Evolutionary conservation across 2,797 vertebrate species (phyloP), one percentile per base, ranked within the genome.

Genomic region (Sebastes matsubarae): DNA sequence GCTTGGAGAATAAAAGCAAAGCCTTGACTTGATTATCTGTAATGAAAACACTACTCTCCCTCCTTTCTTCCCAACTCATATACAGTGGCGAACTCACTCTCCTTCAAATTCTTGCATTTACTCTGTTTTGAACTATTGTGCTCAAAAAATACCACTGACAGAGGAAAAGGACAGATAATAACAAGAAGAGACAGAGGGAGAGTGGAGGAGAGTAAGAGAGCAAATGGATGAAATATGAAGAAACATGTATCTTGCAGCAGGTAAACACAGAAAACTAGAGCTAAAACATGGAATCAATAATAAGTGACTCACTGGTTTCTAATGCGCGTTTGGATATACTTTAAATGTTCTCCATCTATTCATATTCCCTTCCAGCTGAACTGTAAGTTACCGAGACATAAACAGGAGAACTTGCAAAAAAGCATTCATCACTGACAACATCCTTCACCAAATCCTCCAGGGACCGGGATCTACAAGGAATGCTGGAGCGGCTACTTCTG

Each of bases 361-460:
- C 59, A 65, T 64, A 34, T 30, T 64, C 25, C 29, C 59, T 72
- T 38, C 55, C 50, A 76, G 68, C 38, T 74, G 20, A 81, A 75
- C 65, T 52, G 69, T 29, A 30, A 75, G 38, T 55, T 75, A 29
- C 38, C 65, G 24, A 58, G 32, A 29, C 65, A 63, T 27, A 78
- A 78, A 72, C 22, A 73, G 22, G 18, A 73, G 75, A 9, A 54
- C 69, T 73, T 81, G 83, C 72, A 81, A 61, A 61, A 61, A 68
- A 59, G 46, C 57, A 88, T 86, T 83, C 52, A 80, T 91, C 85
- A 81, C 77, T 69, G 81, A 85, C 88, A 83, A 69, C 72, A 85
- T 68, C 71, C 76, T 38, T 84, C 69, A 78, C 50, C 6, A 2
- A 27, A 68, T 82, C 66, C 82, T 79, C 72, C 30, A 8, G 82